Conservation (phyloP, 2,113 vertebrate genomes). For the Tragelaphus scriptus region DNA sequence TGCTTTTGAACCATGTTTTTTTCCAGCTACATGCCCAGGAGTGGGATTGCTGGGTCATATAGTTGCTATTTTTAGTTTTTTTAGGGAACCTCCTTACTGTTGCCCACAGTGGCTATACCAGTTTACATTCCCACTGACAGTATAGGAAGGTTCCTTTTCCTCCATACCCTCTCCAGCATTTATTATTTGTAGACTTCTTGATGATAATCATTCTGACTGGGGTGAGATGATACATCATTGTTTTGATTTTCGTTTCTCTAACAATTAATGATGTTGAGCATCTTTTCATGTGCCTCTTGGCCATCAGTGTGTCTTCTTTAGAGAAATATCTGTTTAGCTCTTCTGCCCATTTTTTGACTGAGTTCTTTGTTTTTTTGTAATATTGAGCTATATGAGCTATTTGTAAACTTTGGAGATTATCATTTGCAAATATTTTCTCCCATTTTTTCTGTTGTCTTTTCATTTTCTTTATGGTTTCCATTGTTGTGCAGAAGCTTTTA, state of each 20-base stretch:
- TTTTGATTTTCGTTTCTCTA: neutral
- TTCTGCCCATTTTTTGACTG: neutral
- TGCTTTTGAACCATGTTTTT: neutral
- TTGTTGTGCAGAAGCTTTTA: neutral
- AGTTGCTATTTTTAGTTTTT: neutral
- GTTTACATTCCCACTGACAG: neutral
- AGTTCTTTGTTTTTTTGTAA: neutral
- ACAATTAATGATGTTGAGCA: neutral
- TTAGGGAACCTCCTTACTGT: neutral
- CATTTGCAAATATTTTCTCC: neutral
- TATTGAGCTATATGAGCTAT: neutral
- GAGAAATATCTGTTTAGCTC: neutral
- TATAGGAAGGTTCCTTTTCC: neutral
- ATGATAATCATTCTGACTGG: neutral
- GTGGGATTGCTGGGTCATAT: neutral
- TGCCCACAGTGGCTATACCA: neutral
- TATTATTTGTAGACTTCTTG: neutral
- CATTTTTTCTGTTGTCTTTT: neutral
- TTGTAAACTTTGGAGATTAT: neutral
- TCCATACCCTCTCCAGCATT: neutral
- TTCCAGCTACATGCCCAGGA: neutral
- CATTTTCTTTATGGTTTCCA: neutral
- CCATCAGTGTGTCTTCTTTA: neutral
- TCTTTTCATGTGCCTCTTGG: neutral
- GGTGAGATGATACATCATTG: neutral